Evolutionary conservation across 2,113 vertebrate genomes (phyloP).

Genomic region (Solea senegalensis): DNA sequence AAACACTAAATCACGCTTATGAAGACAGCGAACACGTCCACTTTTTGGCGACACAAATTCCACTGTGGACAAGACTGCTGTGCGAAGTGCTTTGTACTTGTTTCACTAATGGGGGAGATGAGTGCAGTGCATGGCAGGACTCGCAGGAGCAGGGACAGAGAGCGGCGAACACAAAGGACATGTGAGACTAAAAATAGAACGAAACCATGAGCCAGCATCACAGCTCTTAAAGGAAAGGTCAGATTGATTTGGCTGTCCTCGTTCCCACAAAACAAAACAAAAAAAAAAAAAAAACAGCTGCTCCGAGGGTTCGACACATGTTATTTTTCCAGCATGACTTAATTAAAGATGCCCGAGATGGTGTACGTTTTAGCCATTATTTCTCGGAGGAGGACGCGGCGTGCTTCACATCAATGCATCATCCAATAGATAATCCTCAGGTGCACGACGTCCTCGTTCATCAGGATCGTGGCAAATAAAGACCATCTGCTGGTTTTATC

Average conservation of each 20-base stretch:
- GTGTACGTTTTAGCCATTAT: constrained; percentile 53
- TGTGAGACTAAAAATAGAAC: not conserved
- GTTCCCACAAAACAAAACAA: not conserved
- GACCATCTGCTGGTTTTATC: constrained; percentile 68
- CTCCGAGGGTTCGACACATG: constrained; percentile 55
- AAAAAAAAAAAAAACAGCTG: constrained; percentile 7
- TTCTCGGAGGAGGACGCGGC: constrained; percentile 64
- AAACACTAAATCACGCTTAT: constrained; percentile 21
- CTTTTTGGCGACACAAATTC: constrained; percentile 22
- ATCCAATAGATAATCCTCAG: constrained; percentile 70
- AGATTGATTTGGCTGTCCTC: constrained; percentile 28
- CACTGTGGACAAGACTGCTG: not conserved
- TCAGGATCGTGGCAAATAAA: constrained; percentile 52
- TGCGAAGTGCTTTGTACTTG: constrained; percentile 10
- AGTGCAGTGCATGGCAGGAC: constrained; percentile 15
- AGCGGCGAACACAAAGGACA: constrained; percentile 41
- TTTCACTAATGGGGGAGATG: constrained; percentile 41
- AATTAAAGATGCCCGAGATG: constrained; percentile 68
- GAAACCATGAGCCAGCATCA: constrained; percentile 31
- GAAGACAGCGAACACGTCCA: constrained; percentile 23
- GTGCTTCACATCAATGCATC: constrained; percentile 68
- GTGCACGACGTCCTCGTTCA: constrained; percentile 36
- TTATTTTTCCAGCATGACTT: constrained; percentile 61
- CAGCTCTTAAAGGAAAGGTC: constrained; percentile 50
- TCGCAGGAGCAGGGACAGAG: constrained; percentile 4